Base-by-base conservation (phyloP, 1,140 invertebrate genomes). In the Bilobella aurantiaca region DNA sequence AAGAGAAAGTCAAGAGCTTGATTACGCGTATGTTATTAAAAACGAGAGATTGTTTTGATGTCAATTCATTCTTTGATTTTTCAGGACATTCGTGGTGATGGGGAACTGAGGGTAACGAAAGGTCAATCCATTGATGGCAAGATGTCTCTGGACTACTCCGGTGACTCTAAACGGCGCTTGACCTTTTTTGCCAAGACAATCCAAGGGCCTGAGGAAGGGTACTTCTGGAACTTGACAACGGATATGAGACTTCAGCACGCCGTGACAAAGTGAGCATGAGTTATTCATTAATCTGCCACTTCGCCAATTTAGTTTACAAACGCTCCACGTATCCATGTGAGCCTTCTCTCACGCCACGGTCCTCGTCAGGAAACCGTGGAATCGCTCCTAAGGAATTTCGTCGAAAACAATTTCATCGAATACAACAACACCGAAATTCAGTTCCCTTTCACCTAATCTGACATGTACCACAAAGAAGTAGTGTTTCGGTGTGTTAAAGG, bases 191-290 rank as follows among this genome's bases (percentile, higher is more conserved):
- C 56, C 37, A 66, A 63, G 53, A 28, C 60, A 32, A 63, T 62
- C 42, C 64, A 42, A 28, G 42, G 42, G 8, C 37, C 64, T 14
- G 21, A 25, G 27, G 42, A 49, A 25, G 30, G 47, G 58, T 32
- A 49, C 25, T 61, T 63, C 37, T 69, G 68, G 68, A 67, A 72
- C 42, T 32, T 69, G 23, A 64, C 60, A n/a, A 61, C 66, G 32
- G 62, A 66, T 49, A 25, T 63, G 16, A 32, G 62, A 64, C 64
- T 72, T 16, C 37, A 66, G 34, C 71, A 72, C 49, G 58, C 64
- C 46, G 68, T 62, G 68, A 72, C 71, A 67, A 69, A 69, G 71
- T 72, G 66, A 69, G 70, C 68, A 72, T 69, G 64, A 71, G 67
- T 69, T 71, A 68, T 68, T 68, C 69, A 71, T 71, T 71, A 71